A percentile compares a stretch with the other conserved stretches of the same genome.
phyloP scores from a whole-genome alignment of 2,888 invertebrate species.

The Ochropacha duplaris region DNA sequence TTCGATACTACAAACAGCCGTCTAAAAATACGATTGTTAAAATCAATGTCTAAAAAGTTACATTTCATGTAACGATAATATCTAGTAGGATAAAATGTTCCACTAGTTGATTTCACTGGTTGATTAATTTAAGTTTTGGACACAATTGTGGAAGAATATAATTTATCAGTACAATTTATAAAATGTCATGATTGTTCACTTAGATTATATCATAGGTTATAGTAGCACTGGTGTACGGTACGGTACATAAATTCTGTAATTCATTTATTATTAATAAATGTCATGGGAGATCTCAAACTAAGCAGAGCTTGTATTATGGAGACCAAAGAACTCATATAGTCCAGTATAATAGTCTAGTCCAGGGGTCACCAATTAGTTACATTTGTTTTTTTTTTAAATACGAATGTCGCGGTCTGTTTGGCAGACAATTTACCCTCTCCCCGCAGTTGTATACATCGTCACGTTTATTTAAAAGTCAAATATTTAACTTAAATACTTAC shows the following conservation, averaged over 20 bases:
- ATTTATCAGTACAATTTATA: conserved; percentile 11
- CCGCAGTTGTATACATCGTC: too few relatives aligned
- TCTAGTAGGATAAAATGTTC: conserved; percentile 18
- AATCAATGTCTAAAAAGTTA: conserved; percentile 41
- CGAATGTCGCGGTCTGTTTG: too few relatives aligned
- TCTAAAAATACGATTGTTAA: conserved; percentile 69
- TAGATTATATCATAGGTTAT: not conserved
- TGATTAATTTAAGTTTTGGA: conserved; percentile 26
- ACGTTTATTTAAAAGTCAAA: too few relatives aligned
- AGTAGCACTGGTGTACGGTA: conserved; percentile 9
- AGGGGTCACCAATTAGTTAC: too few relatives aligned
- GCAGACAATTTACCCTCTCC: too few relatives aligned
- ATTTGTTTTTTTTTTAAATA: too few relatives aligned
- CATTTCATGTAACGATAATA: conserved; percentile 24
- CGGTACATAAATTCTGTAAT: conserved; percentile 17
- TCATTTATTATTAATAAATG: too few relatives aligned
- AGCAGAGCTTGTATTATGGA: too few relatives aligned
- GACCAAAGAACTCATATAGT: too few relatives aligned
- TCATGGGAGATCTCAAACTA: too few relatives aligned
- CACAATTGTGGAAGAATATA: conserved; percentile 26
- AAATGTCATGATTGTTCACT: not conserved
- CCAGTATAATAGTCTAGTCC: too few relatives aligned
- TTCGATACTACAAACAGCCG: conserved; percentile 62
- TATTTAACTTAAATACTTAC: too few relatives aligned
- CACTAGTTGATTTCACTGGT: conserved; percentile 31